Base-by-base conservation (phyloP, 2,113 vertebrate species). In the Larimichthys crocea region DNA sequence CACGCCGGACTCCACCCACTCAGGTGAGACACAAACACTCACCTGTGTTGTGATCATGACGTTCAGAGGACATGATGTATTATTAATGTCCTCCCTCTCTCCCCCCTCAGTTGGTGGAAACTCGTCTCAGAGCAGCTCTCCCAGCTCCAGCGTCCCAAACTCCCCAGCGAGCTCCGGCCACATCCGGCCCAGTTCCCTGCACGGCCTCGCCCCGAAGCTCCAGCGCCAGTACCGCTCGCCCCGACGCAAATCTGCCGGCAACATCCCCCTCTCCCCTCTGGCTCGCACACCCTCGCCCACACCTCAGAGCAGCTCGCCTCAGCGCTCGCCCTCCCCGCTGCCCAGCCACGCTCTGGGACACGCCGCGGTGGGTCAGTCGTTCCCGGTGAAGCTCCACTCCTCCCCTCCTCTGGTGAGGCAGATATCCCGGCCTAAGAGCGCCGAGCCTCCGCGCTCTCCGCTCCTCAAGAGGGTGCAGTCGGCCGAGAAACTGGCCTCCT, bases 51-150 rank as follows among this genome's bases (percentile, higher is more conserved):
- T 35, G 31, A 35, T 8, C 31, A 35, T 35, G 31, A 35, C 31
- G 8, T 35, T 8, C 31, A 35, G 31, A 35, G 31, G 31, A 35
- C 31, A 35, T 46, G 3, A 48, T 16, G 17, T 26, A 7, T 69
- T 9, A 14, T 46, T 26, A 17, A 60, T 26, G 1, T 31, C 16
- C 29, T 10, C 48, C 3, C 26, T 31, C 16, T 85, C 3, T 82
- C 31, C 72, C 1, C 1, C 82, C 64, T 64, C 92, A 99, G 97
- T 97, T 71, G 97, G 96, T 44, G 98, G 97, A 11, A 98, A 95
- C 91, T 99, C 98, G 9, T 99, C 98, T 5, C 98, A 99, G 94
- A 99, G 98, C 96, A 99, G 97, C 93, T 99, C 97, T 53, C 98
- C 98, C 60, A 96, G 96, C 92, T 99, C 98, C 92, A 98, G 97